Evolutionary conservation across 1,140 invertebrate species (phyloP).

Genomic region (Bathynomus jamesi): DNA sequence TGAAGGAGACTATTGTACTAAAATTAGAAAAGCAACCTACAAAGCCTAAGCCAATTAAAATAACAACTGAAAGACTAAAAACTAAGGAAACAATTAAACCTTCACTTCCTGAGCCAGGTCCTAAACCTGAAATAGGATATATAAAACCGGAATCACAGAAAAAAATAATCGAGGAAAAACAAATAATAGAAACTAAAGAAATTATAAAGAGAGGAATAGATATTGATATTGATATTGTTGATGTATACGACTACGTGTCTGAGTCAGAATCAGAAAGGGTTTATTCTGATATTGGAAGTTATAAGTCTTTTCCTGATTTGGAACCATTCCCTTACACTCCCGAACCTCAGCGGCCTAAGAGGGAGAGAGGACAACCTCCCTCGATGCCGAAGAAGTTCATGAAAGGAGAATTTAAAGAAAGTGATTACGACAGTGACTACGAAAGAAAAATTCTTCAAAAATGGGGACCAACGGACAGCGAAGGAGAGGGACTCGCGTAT

Average conservation of each 20-base stretch:
- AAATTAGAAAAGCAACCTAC: background rate
- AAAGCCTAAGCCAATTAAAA: too few relatives aligned
- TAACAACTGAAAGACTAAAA: background rate
- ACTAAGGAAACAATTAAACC: background rate
- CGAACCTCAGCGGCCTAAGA: conserved; percentile 37
- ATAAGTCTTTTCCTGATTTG: conserved; percentile 27
- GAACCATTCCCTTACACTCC: conserved; percentile 48
- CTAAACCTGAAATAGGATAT: background rate
- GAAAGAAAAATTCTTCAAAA: conserved; percentile 55
- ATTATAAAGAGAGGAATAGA: background rate
- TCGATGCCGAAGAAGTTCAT: conserved; percentile 58
- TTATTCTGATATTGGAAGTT: background rate
- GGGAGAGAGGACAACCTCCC: conserved; percentile 42
- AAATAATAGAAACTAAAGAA: background rate
- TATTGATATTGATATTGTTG: conserved; percentile 1
- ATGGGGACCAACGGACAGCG: conserved; percentile 44
- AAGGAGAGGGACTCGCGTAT: conserved; percentile 50
- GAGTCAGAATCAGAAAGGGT: background rate
- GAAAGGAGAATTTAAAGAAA: conserved; percentile 58
- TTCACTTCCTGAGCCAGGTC: background rate
- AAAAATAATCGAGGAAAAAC: background rate
- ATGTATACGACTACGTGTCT: background rate
- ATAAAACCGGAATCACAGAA: background rate
- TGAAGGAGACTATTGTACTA: background rate
- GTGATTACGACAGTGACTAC: conserved; percentile 67